A percentile compares a stretch with the other conserved stretches of the same genome.
phyloP scores from a whole-genome alignment of 1,140 invertebrate species.

The Listronotus oregonensis region DNA sequence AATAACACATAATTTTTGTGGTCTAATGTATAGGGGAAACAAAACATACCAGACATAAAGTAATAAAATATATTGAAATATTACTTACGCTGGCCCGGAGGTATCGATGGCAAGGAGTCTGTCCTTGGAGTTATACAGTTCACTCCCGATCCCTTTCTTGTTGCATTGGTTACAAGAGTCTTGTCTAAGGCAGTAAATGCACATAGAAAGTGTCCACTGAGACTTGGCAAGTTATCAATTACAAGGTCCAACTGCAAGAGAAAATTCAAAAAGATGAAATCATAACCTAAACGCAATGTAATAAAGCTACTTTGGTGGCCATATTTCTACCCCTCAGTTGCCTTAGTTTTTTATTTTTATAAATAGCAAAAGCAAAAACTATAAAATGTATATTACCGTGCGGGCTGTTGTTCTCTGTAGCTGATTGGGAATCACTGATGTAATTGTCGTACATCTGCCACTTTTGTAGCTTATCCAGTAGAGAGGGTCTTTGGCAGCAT shows the following conservation, averaged over 20 bases:
- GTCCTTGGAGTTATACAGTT: slow-evolving; percentile 94
- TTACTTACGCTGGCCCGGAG: slow-evolving; percentile 79
- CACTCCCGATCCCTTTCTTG: slow-evolving; percentile 84
- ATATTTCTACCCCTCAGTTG: no score
- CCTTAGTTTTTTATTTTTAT: no score
- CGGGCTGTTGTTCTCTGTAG: slow-evolving; percentile 90
- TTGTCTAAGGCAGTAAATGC: slow-evolving; percentile 92
- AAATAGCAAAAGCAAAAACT: no score
- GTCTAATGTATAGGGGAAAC: no score
- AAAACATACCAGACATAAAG: no score
- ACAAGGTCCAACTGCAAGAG: slow-evolving; percentile 74
- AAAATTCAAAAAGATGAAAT: background rate
- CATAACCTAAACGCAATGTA: background rate
- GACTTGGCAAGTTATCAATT: slow-evolving; percentile 90
- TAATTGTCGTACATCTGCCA: slow-evolving; percentile 93
- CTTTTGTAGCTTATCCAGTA: slow-evolving; percentile 97
- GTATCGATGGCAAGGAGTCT: slow-evolving; percentile 88
- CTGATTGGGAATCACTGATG: slow-evolving; percentile 86
- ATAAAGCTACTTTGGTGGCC: no score
- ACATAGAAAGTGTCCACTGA: slow-evolving; percentile 88
- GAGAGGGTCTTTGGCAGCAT: slow-evolving; percentile 87
- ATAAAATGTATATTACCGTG: slow-evolving; percentile 62
- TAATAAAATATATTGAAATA: background rate
- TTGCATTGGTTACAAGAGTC: slow-evolving; percentile 87
- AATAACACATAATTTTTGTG: no score